Evolutionary conservation across 2,797 vertebrate genomes (phyloP).

Genomic region (Gymnoscopelus braueri): DNA sequence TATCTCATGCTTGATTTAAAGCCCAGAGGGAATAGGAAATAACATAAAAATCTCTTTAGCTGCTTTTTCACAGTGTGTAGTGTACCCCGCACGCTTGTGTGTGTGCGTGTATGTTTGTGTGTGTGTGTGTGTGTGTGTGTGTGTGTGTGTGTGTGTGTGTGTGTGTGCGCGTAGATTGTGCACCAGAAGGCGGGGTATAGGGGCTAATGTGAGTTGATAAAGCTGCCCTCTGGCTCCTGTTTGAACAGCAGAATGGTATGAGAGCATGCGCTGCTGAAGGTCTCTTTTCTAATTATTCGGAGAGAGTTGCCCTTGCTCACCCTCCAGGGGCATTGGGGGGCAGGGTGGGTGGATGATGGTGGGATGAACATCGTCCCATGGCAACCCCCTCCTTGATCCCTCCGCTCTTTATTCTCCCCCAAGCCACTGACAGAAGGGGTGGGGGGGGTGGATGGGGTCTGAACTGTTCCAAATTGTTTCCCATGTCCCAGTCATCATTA

Average conservation of each 20-base stretch:
- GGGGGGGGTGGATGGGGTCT: too few relatives aligned
- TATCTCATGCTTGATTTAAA: too few relatives aligned
- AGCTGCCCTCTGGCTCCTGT: neutral
- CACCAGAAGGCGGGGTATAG: slow-evolving; percentile 11
- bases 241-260: slow-evolving; percentile 4
- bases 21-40: too few relatives aligned
- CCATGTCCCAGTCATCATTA: too few relatives aligned
- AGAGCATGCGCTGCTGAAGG: neutral
- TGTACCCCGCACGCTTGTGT: neutral
- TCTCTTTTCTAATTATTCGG: neutral
- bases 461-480: too few relatives aligned
- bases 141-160: neutral
- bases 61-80: neutral
- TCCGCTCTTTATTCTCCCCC: slow-evolving; percentile 9
- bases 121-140: slow-evolving; percentile 5
- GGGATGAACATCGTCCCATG: too few relatives aligned
- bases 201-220: slow-evolving; percentile 13
- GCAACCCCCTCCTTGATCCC: slow-evolving; percentile 6
- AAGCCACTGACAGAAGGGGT: too few relatives aligned
- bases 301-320: slow-evolving; percentile 8
- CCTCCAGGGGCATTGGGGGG: neutral
- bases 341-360: neutral
- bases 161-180: slow-evolving; percentile 8
- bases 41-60: slow-evolving; percentile 4
- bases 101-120: too few relatives aligned